Evolutionary conservation across 2,113 vertebrate genomes (phyloP).

Genomic region (Catharus fuscescens): DNA sequence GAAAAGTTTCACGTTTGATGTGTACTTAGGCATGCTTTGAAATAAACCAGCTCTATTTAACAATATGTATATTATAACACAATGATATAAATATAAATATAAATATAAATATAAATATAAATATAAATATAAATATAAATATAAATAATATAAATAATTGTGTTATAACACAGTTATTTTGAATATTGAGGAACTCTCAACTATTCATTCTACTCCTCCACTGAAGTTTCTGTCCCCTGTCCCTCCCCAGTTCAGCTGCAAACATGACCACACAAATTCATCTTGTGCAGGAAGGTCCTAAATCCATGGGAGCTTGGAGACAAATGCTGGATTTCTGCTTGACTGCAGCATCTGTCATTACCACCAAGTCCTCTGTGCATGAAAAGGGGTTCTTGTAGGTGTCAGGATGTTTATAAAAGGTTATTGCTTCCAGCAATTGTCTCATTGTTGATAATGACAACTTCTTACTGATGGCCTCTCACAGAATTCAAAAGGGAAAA

Average conservation of each 20-base stretch:
- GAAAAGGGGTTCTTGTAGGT: neutral
- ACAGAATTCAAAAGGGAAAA: neutral
- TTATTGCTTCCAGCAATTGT: neutral
- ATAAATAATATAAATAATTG: no score
- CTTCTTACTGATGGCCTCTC: neutral
- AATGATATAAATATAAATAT: no score
- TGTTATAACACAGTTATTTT: no score
- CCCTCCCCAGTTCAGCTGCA: neutral
- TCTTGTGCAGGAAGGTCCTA: neutral
- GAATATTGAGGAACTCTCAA: neutral
- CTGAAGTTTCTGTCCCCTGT: neutral
- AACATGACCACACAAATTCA: neutral
- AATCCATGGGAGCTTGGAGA: neutral
- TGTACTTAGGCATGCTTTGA: neutral
- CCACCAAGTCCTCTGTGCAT: neutral
- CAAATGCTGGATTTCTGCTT: neutral
- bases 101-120: no score
- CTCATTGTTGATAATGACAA: neutral
- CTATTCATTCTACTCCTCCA: neutral
- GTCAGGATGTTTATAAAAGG: neutral
- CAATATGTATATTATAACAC: no score
- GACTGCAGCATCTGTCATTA: neutral
- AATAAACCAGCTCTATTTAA: neutral
- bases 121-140: no score
- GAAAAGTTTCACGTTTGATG: neutral